A percentile compares a stretch with the other conserved stretches of the same genome.
These are phyloP conservation scores for Acanthococcus lagerstroemiae DNA, from an alignment of 2,888 invertebrate genomes.

Conservation along the genomic window DNA sequence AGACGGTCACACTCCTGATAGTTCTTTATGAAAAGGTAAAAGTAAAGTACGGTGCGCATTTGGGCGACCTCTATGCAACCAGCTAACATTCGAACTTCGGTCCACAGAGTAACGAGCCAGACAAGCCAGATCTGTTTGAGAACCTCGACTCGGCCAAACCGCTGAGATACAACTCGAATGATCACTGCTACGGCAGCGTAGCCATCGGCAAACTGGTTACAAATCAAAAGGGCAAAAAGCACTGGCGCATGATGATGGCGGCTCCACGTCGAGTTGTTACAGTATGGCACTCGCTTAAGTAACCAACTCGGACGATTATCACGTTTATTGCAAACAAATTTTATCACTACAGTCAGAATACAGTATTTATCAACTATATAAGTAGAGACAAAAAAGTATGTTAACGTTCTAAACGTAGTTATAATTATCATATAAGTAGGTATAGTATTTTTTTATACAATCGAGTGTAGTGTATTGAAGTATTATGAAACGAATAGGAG, in stretches of 20 bases:
- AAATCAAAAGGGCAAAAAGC: constrained; percentile 17
- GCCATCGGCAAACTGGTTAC: constrained; percentile 24
- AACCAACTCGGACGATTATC: too few species aligned
- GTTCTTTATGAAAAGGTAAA: constrained; percentile 21
- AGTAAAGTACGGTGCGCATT: too few species aligned
- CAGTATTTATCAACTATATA: too few species aligned
- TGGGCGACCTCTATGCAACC: too few species aligned
- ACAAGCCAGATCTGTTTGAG: background rate
- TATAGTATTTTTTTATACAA: too few species aligned
- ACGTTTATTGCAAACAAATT: too few species aligned
- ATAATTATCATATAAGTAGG: too few species aligned
- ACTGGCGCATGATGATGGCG: constrained; percentile 26
- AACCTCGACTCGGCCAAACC: background rate
- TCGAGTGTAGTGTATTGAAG: too few species aligned
- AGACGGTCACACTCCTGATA: constrained; percentile 18
- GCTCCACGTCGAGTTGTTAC: constrained; percentile 27
- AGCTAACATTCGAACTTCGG: too few species aligned
- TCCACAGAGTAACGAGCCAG: background rate
- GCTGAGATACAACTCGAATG: background rate
- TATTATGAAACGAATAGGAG: background rate
- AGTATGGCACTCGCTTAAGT: constrained; percentile 25
- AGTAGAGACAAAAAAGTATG: too few species aligned
- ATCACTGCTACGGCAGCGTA: constrained; percentile 11
- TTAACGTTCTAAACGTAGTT: too few species aligned
- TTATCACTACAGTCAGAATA: too few species aligned